Percentiles rank a stretch among this genome's conserved stretches.
These are phyloP conservation scores for Rhineura floridana DNA, from an alignment of 2,113 vertebrate species.

Conservation along the genomic window DNA sequence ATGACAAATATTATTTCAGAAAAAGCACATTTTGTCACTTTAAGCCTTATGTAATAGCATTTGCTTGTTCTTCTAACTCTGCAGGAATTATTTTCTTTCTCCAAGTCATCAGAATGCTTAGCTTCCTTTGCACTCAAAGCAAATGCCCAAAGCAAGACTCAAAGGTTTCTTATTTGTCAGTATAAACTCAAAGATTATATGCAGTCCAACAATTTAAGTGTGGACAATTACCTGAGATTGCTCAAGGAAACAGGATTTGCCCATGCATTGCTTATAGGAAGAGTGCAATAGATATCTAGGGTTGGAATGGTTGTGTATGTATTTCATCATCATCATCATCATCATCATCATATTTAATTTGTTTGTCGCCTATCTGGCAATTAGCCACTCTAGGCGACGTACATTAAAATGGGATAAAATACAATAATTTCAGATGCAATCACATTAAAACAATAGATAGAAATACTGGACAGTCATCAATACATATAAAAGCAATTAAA, in stretches of 20 bases:
- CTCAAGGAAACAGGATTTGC: not conserved
- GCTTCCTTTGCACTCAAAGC: not conserved
- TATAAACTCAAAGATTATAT: not conserved
- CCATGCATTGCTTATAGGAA: not conserved
- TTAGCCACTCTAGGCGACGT: too few relatives aligned
- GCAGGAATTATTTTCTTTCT: not conserved
- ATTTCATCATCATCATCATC: too few relatives aligned
- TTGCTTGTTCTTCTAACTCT: not conserved
- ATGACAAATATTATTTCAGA: not conserved
- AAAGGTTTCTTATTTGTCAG: not conserved
- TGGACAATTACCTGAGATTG: not conserved
- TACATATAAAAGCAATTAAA: too few relatives aligned
- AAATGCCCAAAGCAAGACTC: not conserved
- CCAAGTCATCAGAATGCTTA: not conserved
- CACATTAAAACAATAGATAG: too few relatives aligned
- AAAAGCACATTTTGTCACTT: not conserved
- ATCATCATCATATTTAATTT: too few relatives aligned
- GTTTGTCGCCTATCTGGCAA: too few relatives aligned
- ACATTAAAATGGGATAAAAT: too few relatives aligned
- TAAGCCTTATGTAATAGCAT: not conserved
- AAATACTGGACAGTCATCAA: too few relatives aligned
- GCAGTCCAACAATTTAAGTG: not conserved
- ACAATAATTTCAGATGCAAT: too few relatives aligned
- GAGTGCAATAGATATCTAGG: not conserved
- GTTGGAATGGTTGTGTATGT: not conserved